phyloP scores from a whole-genome alignment of 1,140 invertebrate genomes.

The Campodea augens region DNA sequence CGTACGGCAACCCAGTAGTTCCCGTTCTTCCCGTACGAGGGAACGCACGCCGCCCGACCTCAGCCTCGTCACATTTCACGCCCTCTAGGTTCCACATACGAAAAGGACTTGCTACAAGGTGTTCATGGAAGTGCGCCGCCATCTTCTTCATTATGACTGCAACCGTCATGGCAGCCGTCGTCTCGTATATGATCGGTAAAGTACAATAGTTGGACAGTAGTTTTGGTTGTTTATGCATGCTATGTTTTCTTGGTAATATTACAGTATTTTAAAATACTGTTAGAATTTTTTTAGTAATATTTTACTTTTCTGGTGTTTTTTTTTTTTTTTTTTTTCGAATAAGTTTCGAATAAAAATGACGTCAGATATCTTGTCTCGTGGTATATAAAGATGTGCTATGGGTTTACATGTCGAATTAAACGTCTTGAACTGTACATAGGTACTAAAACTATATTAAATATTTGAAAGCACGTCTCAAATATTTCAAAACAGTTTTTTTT shows the following conservation, averaged over 20 bases:
- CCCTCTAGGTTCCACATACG: conserved; percentile 63
- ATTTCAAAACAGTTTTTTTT: no score
- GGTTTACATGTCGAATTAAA: no score
- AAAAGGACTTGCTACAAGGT: conserved; percentile 65
- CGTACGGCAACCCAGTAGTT: conserved; percentile 41
- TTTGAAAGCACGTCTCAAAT: no score
- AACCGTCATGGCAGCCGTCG: conserved; percentile 53
- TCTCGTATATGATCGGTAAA: conserved; percentile 77
- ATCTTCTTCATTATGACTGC: conserved; percentile 65
- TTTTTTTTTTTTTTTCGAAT: no score
- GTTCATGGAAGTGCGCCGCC: conserved; percentile 76
- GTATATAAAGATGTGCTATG: no score
- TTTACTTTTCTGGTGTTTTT: no score
- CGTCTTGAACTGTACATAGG: no score
- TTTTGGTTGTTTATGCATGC: conserved; percentile 13
- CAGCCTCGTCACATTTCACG: conserved; percentile 39
- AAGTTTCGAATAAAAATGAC: no score
- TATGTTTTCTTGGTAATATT: background rate
- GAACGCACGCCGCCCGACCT: conserved; percentile 38
- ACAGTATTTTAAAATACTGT: background rate
- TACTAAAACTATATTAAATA: no score
- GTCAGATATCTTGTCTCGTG: no score
- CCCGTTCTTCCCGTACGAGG: conserved; percentile 53
- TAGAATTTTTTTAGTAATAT: background rate
- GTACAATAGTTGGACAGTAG: background rate